These are phyloP conservation scores for Hyposmocoma kahamanoa DNA, from an alignment of 1,140 invertebrate genomes.

Conservation along the genomic window DNA sequence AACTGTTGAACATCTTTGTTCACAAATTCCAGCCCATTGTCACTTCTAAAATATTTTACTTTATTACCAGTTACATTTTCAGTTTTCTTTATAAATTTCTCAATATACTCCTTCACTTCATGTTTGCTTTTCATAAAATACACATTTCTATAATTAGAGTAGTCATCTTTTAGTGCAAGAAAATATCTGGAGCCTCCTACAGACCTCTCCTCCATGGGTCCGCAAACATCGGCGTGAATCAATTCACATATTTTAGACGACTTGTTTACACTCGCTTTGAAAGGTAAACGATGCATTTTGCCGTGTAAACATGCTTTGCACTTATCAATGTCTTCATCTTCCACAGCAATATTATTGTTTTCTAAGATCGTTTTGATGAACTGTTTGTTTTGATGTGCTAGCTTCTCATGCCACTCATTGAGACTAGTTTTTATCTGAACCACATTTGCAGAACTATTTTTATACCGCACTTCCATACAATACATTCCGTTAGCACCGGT, in stretches of 20 bases:
- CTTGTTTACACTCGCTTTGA: background rate
- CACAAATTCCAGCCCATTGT: conserved; percentile 50
- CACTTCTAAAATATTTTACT: conserved; percentile 39
- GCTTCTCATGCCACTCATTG: background rate
- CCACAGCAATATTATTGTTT: background rate
- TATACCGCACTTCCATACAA: background rate
- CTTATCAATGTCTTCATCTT: background rate
- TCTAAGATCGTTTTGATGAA: background rate
- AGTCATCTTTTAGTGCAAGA: conserved; percentile 50
- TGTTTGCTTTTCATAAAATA: conserved; percentile 46
- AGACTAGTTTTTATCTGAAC: background rate
- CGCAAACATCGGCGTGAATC: conserved; percentile 37
- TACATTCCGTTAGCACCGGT: background rate
- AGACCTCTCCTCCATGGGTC: conserved; percentile 43
- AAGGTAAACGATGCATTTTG: background rate
- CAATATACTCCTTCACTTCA: conserved; percentile 26
- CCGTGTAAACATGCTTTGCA: background rate
- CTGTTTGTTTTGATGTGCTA: background rate
- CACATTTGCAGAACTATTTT: background rate
- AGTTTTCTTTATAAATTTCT: conserved; percentile 27
- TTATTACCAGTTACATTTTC: conserved; percentile 29
- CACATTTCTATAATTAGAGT: conserved; percentile 25
- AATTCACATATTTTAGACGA: background rate
- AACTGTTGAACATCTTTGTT: conserved; percentile 31
- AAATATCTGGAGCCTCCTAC: conserved; percentile 42